A percentile compares a stretch with the other conserved stretches of the same genome.
These are phyloP conservation scores for Sinocyclocheilus anshuiensis DNA, from an alignment of 2,113 vertebrate species.

Conservation along the genomic window DNA sequence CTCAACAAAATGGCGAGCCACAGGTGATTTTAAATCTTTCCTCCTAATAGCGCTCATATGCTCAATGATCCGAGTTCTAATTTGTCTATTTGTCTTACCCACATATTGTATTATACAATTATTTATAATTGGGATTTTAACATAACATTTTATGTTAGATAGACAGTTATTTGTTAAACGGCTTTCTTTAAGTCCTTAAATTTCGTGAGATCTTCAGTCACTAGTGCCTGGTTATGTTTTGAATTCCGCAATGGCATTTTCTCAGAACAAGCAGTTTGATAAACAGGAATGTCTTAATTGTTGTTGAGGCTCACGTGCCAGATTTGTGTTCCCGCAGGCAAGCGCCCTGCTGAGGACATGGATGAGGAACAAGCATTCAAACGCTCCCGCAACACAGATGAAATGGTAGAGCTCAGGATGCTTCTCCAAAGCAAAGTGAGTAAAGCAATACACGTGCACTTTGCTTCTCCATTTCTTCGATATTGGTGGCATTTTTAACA, in stretches of 20 bases:
- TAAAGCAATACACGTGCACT: neutral
- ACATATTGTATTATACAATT: neutral
- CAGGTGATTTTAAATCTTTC: too few species aligned
- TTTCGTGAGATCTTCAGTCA: neutral
- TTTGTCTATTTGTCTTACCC: too few species aligned
- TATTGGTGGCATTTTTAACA: too few species aligned
- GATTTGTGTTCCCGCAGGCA: conserved; percentile 77
- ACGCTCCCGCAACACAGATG: conserved; percentile 93
- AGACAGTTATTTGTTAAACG: neutral
- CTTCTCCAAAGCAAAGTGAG: conserved; percentile 97
- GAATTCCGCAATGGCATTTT: neutral
- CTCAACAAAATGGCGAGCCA: too few species aligned
- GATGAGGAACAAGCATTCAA: conserved; percentile 97
- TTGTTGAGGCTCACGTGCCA: conserved; percentile 9
- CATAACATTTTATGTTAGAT: neutral
- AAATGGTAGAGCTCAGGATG: conserved; percentile 96
- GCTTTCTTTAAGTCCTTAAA: neutral
- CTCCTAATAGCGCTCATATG: too few species aligned
- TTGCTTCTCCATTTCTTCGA: neutral
- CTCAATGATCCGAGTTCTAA: too few species aligned
- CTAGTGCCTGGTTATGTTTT: neutral
- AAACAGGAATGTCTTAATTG: neutral
- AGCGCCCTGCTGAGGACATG: conserved; percentile 97
- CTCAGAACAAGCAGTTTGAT: conserved; percentile 2
- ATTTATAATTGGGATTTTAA: neutral